Evolutionary conservation across 2,888 invertebrate species (phyloP), one percentile per base, ranked within the genome.

Genomic region (Zaprionus lineosus): DNA sequence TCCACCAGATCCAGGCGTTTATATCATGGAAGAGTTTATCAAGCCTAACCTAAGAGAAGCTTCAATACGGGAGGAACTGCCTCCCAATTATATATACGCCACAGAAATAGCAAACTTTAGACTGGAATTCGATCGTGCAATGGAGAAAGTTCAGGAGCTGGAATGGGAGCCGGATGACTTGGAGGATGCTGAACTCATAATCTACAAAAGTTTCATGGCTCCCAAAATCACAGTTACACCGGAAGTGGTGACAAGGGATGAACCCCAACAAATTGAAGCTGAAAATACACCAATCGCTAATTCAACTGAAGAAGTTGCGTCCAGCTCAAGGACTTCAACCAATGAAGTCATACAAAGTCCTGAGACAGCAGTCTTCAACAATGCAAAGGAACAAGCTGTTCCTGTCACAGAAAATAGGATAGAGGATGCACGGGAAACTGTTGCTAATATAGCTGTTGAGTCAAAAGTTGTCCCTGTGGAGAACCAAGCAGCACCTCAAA

Each of bases 11-110:
- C 81, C 78, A 0, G 82, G 63, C 0, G 72, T 77, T n/a, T 85
- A 85, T 33, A 75, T 89, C 8, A 87, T 88, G 87, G 88, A 88
- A 34, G 88, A 88, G 51, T 51, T 89, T 0, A 89, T 90, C 3
- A 85, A 81, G 21, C 90, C 90, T 1, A 88, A 88, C 58, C 31
- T 89, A 1, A 79, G 75, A 11, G 74, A 85, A 19, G 83, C 86
- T 2, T 74, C 58, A 2, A 77, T 87, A 6, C 70, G 76, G 1
- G 88, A 89, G 31, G 86, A 86, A 31, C 33, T 81, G 0, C 81
- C 86, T 8, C 29, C 73, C 0, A 72, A 62, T 37, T 81, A 79
- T 15, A 62, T 85, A 11, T 86, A 88, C 51, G 73, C 87, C 1
- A 69, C 79, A 0, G 81, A 79, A 60, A 84, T 89, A 9, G 74